These are phyloP conservation scores for Arion vulgaris DNA, from an alignment of 1,140 invertebrate genomes.

Conservation along the genomic window DNA sequence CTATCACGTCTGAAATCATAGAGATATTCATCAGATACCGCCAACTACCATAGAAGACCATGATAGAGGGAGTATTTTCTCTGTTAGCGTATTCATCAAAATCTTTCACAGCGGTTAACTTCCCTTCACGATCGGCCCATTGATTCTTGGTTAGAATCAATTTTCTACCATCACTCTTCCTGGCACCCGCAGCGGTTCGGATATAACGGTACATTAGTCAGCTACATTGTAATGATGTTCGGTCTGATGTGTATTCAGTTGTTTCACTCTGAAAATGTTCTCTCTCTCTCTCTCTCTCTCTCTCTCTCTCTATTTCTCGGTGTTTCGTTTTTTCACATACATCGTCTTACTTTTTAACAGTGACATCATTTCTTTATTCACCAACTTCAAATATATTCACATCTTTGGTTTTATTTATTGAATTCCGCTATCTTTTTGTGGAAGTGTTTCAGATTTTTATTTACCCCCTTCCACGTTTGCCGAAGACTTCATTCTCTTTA, in stretches of 20 bases:
- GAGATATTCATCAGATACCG: neutral
- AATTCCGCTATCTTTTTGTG: no score
- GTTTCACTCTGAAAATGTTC: neutral
- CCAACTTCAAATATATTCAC: no score
- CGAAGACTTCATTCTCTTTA: no score
- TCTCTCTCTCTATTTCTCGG: no score
- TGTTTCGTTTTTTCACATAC: no score
- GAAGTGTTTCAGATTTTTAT: no score
- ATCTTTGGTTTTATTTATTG: no score
- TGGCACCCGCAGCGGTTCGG: neutral
- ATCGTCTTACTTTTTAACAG: no score
- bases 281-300: neutral
- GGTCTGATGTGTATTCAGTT: neutral
- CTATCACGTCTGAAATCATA: neutral
- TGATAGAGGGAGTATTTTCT: neutral
- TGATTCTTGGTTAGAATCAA: constrained; percentile 19
- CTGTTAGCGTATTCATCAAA: neutral
- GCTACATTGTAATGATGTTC: neutral
- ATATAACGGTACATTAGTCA: neutral
- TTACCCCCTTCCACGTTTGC: no score
- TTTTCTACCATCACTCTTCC: constrained; percentile 6
- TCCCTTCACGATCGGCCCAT: neutral
- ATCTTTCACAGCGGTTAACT: neutral
- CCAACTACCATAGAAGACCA: neutral
- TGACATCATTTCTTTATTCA: no score